Percentiles rank a stretch among this genome's conserved stretches.
These are phyloP conservation scores for Scaptomyza polygonia DNA, from an alignment of 2,888 invertebrate genomes.

Conservation along the genomic window DNA sequence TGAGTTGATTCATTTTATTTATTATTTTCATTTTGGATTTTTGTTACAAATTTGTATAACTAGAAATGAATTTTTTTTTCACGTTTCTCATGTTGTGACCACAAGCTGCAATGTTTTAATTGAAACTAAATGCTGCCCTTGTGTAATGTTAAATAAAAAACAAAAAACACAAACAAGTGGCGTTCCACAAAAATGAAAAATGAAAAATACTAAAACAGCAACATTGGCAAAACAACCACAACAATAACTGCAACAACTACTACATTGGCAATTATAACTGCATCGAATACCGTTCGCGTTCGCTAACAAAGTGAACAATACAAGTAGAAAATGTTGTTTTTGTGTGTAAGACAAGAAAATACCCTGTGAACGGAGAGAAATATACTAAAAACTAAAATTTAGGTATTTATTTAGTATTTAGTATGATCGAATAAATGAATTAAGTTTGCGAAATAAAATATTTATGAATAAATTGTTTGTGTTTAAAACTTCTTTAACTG, in stretches of 20 bases:
- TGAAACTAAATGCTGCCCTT: slow-evolving; percentile 78
- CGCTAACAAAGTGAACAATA: slow-evolving; percentile 14
- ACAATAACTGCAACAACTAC: slow-evolving; percentile 15
- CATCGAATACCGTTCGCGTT: slow-evolving; percentile 55
- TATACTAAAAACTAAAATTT: background rate
- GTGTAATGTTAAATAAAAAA: slow-evolving; percentile 70
- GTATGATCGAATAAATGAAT: no score
- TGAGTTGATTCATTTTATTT: slow-evolving; percentile 5
- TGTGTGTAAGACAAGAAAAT: background rate
- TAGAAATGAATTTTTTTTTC: slow-evolving; percentile 45
- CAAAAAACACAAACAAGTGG: slow-evolving; percentile 62
- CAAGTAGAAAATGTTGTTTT: background rate
- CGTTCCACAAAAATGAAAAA: slow-evolving; percentile 11
- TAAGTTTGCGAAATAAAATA: background rate
- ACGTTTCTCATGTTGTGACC: slow-evolving; percentile 52
- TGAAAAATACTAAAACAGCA: slow-evolving; percentile 6
- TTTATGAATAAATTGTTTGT: background rate
- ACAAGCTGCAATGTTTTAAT: slow-evolving; percentile 79
- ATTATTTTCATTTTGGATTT: slow-evolving; percentile 16
- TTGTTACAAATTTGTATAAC: slow-evolving; percentile 39
- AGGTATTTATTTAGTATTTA: no score
- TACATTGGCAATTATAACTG: slow-evolving; percentile 71
- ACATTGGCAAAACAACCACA: slow-evolving; percentile 22
- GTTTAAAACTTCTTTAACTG: background rate
- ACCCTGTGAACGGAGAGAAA: background rate